Conservation (phyloP, 1,140 invertebrate species). For the Tenebrio molitor region DNA sequence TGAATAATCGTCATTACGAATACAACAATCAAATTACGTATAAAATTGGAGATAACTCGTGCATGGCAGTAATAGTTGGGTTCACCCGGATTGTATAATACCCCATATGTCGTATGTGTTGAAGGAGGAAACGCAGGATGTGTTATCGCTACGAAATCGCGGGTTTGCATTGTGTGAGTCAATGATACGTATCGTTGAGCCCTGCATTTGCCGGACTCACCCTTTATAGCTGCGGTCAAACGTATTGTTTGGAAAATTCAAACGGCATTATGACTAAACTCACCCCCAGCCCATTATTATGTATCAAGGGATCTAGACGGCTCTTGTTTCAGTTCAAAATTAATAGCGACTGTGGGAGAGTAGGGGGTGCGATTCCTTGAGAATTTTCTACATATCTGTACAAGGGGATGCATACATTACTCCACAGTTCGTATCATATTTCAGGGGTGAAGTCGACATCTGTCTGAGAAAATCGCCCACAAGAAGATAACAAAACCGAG, state of each 20-base stretch:
- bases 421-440: constrained; percentile 17
- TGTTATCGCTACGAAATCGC: constrained; percentile 47
- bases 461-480: constrained; percentile 38
- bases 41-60: constrained; percentile 38
- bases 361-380: constrained; percentile 5
- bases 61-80: constrained; percentile 29
- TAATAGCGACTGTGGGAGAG: constrained; percentile 1
- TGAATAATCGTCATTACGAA: constrained; percentile 33
- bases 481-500: constrained; percentile 40
- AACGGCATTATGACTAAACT: constrained; percentile 37
- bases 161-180: constrained; percentile 46
- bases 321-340: constrained; percentile 21
- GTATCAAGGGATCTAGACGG: constrained; percentile 20
- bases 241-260: constrained; percentile 51
- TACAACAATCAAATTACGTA: constrained; percentile 33
- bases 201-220: constrained; percentile 42
- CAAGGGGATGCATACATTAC: constrained; percentile 24
- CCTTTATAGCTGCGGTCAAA: constrained; percentile 49
- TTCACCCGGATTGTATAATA: constrained; percentile 40
- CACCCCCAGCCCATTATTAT: constrained; percentile 31
- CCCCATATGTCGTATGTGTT: constrained; percentile 48
- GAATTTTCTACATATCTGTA: constrained; percentile 31
- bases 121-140: constrained; percentile 36
- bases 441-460: constrained; percentile 32
- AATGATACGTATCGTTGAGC: constrained; percentile 50